These are phyloP conservation scores for Lasius fuliginosus DNA, from an alignment of 2,888 invertebrate species.

Conservation along the genomic window DNA sequence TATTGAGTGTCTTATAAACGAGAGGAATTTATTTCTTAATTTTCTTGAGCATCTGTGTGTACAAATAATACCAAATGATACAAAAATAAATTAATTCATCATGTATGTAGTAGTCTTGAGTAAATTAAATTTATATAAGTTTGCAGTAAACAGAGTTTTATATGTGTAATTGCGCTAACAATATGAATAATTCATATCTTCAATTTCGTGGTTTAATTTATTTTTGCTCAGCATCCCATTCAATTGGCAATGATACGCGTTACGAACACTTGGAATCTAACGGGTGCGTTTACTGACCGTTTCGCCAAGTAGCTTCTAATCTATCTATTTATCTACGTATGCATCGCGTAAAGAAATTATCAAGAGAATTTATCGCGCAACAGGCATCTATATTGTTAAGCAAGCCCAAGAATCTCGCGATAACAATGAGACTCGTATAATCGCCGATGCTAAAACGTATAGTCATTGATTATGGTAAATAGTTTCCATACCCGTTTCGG, in stretches of 20 bases:
- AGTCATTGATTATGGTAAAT: constrained; percentile 56
- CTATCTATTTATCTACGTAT: constrained; percentile 15
- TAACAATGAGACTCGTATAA: constrained; percentile 41
- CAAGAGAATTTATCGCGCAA: constrained; percentile 34
- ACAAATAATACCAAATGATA: not conserved
- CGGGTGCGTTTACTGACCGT: constrained; percentile 38
- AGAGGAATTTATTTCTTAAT: not conserved
- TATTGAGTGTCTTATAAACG: not conserved
- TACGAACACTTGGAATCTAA: constrained; percentile 20
- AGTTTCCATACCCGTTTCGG: constrained; percentile 64
- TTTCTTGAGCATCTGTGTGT: not conserved
- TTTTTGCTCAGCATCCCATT: constrained; percentile 4
- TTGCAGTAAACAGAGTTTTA: not conserved
- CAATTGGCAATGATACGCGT: constrained; percentile 10
- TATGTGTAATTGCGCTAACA: not conserved
- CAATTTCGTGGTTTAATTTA: not conserved
- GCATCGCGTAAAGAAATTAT: constrained; percentile 37
- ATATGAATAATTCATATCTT: not conserved
- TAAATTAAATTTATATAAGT: not conserved
- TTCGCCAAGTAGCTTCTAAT: constrained; percentile 37
- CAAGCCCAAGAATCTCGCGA: constrained; percentile 18
- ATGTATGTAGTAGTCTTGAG: not conserved
- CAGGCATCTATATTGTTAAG: constrained; percentile 24
- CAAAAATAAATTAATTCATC: not conserved
- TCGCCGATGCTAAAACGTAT: constrained; percentile 27